Evolutionary conservation across 1,140 invertebrate species (phyloP).

Genomic region (Harpegnathos saltator): DNA sequence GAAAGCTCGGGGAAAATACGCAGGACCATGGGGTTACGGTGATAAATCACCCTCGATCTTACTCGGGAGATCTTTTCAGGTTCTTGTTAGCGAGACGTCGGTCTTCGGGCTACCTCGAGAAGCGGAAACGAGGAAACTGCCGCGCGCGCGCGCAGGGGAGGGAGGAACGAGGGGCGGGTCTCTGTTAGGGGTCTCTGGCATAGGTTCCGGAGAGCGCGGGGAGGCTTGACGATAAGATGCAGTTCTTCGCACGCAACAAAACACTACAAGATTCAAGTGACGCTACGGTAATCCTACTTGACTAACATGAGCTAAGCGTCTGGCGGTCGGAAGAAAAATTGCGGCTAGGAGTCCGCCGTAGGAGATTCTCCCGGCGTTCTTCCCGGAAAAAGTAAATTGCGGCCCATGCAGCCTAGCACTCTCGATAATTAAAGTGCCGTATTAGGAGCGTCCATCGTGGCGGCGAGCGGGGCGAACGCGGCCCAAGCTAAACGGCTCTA

Average conservation of each 20-base stretch:
- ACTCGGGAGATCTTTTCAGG: constrained; percentile 80
- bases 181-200: constrained; percentile 19
- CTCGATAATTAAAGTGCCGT: constrained; percentile 79
- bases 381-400: constrained; percentile 50
- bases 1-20: constrained; percentile 63
- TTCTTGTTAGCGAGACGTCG: constrained; percentile 83
- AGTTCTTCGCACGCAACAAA: constrained; percentile 81
- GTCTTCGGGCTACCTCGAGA: constrained; percentile 69
- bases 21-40: constrained; percentile 74
- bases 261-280: constrained; percentile 83
- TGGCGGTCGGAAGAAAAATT: constrained; percentile 77
- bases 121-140: constrained; percentile 44
- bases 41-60: constrained; percentile 83
- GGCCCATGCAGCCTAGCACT: constrained; percentile 62
- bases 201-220: constrained; percentile 55
- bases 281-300: constrained; percentile 81
- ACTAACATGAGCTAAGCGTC: constrained; percentile 82
- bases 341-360: constrained; percentile 52
- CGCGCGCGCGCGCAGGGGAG: too few relatives aligned
- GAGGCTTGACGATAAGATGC: constrained; percentile 73
- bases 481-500: constrained; percentile 58
- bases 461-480: neutral
- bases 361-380: constrained; percentile 66
- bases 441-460: constrained; percentile 59
- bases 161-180: neutral